A percentile compares a stretch with the other conserved stretches of the same genome.
These are phyloP conservation scores for Cynodonichthys magdalenae DNA, from an alignment of 2,797 vertebrate species.

Conservation along the genomic window DNA sequence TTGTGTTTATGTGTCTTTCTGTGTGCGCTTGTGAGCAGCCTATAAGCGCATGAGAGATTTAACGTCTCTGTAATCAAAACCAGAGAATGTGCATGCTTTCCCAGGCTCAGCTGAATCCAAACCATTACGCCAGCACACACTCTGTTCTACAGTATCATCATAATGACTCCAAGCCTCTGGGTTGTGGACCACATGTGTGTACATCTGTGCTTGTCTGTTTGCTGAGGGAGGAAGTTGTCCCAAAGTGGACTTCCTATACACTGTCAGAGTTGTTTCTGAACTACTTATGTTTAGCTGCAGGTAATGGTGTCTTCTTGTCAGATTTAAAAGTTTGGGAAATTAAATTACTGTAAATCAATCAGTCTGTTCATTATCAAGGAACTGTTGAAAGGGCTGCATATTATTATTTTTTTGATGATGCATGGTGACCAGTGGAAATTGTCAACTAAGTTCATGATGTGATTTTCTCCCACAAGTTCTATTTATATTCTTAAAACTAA, in stretches of 20 bases:
- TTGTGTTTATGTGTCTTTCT: constrained; percentile 30
- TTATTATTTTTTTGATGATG: neutral
- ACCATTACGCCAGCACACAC: constrained; percentile 38
- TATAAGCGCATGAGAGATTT: constrained; percentile 49
- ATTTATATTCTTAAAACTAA: too few relatives aligned
- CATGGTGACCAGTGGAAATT: neutral
- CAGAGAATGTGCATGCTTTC: constrained; percentile 66
- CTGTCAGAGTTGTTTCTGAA: constrained; percentile 12
- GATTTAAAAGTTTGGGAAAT: neutral
- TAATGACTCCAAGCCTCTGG: constrained; percentile 27
- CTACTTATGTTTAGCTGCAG: neutral
- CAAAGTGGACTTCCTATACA: constrained; percentile 18
- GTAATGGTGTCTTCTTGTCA: neutral
- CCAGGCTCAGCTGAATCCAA: constrained; percentile 69
- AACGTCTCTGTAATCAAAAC: constrained; percentile 67
- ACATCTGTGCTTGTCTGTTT: constrained; percentile 16
- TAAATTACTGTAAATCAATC: too few relatives aligned
- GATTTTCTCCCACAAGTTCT: too few relatives aligned
- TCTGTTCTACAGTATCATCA: constrained; percentile 25
- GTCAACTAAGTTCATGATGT: too few relatives aligned
- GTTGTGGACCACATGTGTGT: neutral
- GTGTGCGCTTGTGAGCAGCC: constrained; percentile 17
- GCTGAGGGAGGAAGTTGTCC: constrained; percentile 12
- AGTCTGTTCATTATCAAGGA: neutral
- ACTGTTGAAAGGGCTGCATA: neutral